Conservation (phyloP, 2,888 invertebrate genomes). For the Erebia epiphron region DNA sequence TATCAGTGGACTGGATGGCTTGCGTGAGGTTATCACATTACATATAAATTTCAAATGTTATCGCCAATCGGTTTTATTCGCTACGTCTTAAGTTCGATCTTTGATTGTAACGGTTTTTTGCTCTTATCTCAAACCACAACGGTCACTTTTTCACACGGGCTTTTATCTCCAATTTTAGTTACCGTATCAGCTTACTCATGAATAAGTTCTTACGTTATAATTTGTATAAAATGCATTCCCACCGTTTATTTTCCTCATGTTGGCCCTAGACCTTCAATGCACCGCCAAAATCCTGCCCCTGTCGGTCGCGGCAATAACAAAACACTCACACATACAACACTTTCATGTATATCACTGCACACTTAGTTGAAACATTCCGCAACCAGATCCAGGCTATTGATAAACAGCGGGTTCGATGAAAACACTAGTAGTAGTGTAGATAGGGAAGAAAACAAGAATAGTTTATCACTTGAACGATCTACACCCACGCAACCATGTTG, state of each 20-base stretch:
- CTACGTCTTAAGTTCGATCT: slow-evolving; percentile 44
- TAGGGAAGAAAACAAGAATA: slow-evolving; percentile 70
- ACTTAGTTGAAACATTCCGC: slow-evolving; percentile 51
- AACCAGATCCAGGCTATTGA: slow-evolving; percentile 43
- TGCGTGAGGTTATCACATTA: slow-evolving; percentile 53
- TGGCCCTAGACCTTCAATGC: slow-evolving; percentile 73
- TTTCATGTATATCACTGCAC: slow-evolving; percentile 46
- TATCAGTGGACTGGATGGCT: slow-evolving; percentile 50
- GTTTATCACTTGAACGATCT: slow-evolving; percentile 73
- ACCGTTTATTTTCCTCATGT: slow-evolving; percentile 81
- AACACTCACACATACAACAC: slow-evolving; percentile 71
- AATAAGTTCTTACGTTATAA: slow-evolving; percentile 25
- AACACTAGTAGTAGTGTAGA: slow-evolving; percentile 62
- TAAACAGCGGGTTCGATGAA: slow-evolving; percentile 46
- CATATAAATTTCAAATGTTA: slow-evolving; percentile 35
- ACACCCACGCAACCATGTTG: slow-evolving; percentile 76
- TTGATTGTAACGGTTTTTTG: slow-evolving; percentile 42
- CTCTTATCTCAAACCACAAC: slow-evolving; percentile 54
- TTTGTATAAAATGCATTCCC: slow-evolving; percentile 47
- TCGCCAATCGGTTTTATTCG: slow-evolving; percentile 38
- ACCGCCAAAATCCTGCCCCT: slow-evolving; percentile 75
- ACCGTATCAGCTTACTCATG: slow-evolving; percentile 8
- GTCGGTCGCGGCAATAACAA: slow-evolving; percentile 70
- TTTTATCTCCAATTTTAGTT: slow-evolving; percentile 50
- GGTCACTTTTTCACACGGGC: slow-evolving; percentile 53